Conservation (phyloP, 2,113 vertebrate genomes). For the Lasiurus borealis region DNA sequence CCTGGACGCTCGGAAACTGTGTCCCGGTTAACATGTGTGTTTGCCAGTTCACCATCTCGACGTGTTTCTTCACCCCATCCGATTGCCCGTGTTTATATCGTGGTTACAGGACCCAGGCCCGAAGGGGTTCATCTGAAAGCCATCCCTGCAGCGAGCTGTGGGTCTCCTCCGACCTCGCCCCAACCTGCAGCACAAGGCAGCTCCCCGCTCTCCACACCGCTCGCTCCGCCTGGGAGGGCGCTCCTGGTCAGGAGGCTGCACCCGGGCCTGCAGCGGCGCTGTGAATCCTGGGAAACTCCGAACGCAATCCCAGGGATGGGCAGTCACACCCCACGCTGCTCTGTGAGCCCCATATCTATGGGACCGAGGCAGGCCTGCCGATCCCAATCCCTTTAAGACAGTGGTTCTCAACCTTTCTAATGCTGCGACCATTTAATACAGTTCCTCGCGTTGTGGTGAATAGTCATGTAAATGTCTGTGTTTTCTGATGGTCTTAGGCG, state of each 20-base stretch:
- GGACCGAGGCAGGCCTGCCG: constrained; percentile 2
- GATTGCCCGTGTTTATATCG: not conserved
- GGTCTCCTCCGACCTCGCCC: not conserved
- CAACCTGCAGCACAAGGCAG: not conserved
- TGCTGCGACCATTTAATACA: too few relatives aligned
- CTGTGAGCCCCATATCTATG: not conserved
- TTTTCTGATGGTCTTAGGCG: too few relatives aligned
- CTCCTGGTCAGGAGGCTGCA: not conserved
- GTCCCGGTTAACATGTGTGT: not conserved
- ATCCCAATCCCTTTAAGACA: not conserved
- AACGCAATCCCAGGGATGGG: not conserved
- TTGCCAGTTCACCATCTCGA: not conserved
- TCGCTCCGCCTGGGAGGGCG: too few relatives aligned
- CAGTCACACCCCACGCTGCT: not conserved
- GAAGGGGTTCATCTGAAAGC: not conserved
- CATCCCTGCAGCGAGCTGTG: not conserved
- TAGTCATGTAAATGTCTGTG: too few relatives aligned
- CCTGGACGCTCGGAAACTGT: not conserved
- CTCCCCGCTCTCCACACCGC: not conserved
- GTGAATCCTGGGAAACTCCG: not conserved
- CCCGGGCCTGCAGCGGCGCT: not conserved
- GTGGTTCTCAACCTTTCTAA: too few relatives aligned
- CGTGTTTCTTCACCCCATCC: not conserved
- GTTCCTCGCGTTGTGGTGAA: too few relatives aligned
- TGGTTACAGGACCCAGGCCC: not conserved